A percentile compares a stretch with the other conserved stretches of the same genome.
phyloP scores from a whole-genome alignment of 2,797 vertebrate genomes.

The Poecile montanus region DNA sequence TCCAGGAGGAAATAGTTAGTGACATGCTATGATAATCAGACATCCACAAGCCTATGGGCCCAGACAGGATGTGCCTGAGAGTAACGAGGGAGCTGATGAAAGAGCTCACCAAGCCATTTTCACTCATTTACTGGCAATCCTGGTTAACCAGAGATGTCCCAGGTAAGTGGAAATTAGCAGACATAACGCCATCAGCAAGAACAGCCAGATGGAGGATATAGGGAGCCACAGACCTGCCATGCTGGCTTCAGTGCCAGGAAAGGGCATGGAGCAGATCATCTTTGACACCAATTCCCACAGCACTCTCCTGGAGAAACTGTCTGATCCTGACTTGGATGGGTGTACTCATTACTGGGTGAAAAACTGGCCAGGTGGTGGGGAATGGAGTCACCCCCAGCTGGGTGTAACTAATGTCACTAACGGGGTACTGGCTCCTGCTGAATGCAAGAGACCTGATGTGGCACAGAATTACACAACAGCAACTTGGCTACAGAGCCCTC shows the following conservation, averaged over 20 bases:
- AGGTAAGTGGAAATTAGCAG: background rate
- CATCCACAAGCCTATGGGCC: background rate
- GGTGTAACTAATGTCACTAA: background rate
- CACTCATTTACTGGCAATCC: background rate
- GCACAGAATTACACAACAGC: background rate
- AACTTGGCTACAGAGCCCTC: background rate
- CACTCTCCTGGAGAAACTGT: background rate
- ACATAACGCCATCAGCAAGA: background rate
- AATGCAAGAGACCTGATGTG: no score
- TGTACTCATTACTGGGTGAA: background rate
- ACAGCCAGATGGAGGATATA: rapidly evolving
- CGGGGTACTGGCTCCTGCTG: background rate
- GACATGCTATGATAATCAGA: background rate
- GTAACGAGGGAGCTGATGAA: no score
- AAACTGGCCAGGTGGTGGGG: background rate
- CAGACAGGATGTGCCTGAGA: background rate
- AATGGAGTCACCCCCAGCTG: background rate
- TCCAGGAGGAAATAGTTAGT: background rate
- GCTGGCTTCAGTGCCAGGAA: background rate
- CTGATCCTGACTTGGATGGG: no score
- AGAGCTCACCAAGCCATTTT: background rate
- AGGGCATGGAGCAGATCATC: background rate
- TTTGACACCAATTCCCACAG: background rate
- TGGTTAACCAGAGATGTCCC: background rate
- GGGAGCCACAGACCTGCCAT: background rate